phyloP scores from a whole-genome alignment of 2,113 vertebrate species.

The Centropus unirufus region DNA sequence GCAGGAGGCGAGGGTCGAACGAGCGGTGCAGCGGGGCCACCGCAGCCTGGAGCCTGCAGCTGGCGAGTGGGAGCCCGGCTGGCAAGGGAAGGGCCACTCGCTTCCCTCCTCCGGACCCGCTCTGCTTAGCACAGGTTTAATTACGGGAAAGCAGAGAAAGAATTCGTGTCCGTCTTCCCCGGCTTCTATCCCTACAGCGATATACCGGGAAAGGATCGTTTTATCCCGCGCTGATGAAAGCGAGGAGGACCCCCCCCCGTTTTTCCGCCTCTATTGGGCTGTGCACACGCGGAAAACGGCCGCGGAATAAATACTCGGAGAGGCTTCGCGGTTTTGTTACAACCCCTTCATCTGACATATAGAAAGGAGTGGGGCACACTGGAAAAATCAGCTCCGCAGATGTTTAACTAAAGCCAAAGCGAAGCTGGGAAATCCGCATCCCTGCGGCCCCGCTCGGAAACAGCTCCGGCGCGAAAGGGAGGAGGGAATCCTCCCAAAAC shows the following conservation, averaged over 20 bases:
- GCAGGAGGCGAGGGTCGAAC: not conserved
- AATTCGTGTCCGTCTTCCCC: not conserved
- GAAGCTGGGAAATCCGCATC: not conserved
- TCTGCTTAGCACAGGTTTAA: not conserved
- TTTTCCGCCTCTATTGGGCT: not conserved
- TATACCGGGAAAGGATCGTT: not conserved
- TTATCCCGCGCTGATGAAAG: not conserved
- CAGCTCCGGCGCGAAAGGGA: not conserved
- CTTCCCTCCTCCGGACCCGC: not conserved
- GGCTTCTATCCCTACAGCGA: not conserved
- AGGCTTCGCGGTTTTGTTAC: not conserved
- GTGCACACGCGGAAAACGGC: not conserved
- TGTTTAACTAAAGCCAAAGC: not conserved
- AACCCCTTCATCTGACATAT: not conserved
- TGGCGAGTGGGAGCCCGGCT: not conserved
- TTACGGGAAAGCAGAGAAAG: not conserved
- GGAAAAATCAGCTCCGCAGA: not conserved
- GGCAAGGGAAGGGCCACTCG: not conserved
- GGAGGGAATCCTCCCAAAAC: rapidly evolving
- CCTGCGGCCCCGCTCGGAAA: not conserved
- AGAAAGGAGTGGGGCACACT: not conserved
- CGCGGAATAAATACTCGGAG: not conserved
- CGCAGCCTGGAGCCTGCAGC: too few relatives aligned
- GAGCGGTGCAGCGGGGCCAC: not conserved
- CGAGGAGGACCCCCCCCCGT: not conserved